These are phyloP conservation scores for Marmota monax DNA, from an alignment of 2,113 vertebrate genomes.

Conservation along the genomic window DNA sequence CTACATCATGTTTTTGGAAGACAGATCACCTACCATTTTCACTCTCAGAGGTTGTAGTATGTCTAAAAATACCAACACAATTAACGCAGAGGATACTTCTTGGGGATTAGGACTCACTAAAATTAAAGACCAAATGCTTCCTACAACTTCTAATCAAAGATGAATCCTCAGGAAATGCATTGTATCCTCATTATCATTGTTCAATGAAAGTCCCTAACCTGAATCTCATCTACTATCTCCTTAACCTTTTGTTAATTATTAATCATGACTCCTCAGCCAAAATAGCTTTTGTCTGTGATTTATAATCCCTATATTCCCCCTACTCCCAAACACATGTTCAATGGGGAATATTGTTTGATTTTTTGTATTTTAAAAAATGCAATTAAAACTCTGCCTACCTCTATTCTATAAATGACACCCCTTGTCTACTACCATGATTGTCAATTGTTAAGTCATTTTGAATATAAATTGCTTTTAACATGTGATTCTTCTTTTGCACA, in stretches of 20 bases:
- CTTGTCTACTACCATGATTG: background rate
- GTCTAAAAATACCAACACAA: constrained; percentile 71
- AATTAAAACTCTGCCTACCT: background rate
- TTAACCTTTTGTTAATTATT: constrained; percentile 70
- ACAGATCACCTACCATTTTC: constrained; percentile 15
- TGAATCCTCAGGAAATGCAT: constrained; percentile 83
- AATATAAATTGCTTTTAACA: background rate
- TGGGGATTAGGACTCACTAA: constrained; percentile 72
- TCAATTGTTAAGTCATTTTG: constrained; percentile 26
- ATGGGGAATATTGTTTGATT: background rate
- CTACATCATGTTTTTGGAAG: constrained; percentile 30
- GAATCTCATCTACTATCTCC: constrained; percentile 57
- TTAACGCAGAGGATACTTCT: constrained; percentile 68
- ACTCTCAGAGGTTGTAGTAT: constrained; percentile 22
- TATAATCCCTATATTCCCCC: background rate
- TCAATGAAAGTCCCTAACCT: constrained; percentile 71
- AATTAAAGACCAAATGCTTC: constrained; percentile 77
- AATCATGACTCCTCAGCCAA: background rate
- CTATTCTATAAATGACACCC: background rate
- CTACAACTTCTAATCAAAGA: constrained; percentile 77
- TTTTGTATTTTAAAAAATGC: background rate
- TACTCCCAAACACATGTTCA: background rate
- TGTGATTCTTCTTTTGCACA: background rate
- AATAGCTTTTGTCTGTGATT: background rate
- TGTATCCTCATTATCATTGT: constrained; percentile 60